These are phyloP conservation scores for Oncorhynchus nerka DNA, from an alignment of 2,113 vertebrate genomes.

Conservation along the genomic window DNA sequence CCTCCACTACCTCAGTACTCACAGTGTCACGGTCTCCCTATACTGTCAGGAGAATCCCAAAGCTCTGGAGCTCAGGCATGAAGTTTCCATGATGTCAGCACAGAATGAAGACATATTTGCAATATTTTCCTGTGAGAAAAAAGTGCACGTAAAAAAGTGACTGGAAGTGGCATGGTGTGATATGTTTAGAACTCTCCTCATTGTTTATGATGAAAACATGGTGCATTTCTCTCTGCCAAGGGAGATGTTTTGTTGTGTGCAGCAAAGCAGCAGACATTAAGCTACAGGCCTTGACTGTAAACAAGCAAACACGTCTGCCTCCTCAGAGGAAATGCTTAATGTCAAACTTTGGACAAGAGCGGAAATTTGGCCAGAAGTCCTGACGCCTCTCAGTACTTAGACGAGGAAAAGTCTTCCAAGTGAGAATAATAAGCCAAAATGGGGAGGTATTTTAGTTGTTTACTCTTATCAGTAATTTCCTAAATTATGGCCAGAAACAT, in stretches of 20 bases:
- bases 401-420: background rate
- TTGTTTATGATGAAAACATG: constrained; percentile 35
- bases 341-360: background rate
- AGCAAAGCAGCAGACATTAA: background rate
- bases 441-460: background rate
- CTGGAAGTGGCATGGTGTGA: constrained; percentile 10
- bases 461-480: background rate
- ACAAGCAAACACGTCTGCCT: constrained; percentile 36
- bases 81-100: constrained; percentile 62
- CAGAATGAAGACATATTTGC: constrained; percentile 15
- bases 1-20: no score
- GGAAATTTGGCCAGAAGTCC: constrained; percentile 1
- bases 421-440: background rate
- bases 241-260: constrained; percentile 6
- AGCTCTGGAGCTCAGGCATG: constrained; percentile 34
- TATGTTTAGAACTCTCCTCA: constrained; percentile 35
- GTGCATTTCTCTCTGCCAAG: constrained; percentile 4
- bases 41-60: background rate
- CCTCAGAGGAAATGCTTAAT: constrained; percentile 11
- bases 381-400: no score
- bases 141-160: background rate
- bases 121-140: constrained; percentile 42
- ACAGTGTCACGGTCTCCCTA: no score
- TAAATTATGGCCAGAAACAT: background rate
- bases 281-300: constrained; percentile 18